Percentiles rank a stretch among this genome's conserved stretches.
phyloP scores from a whole-genome alignment of 1,140 invertebrate species.

The Aphaenogaster ashmeadi region DNA sequence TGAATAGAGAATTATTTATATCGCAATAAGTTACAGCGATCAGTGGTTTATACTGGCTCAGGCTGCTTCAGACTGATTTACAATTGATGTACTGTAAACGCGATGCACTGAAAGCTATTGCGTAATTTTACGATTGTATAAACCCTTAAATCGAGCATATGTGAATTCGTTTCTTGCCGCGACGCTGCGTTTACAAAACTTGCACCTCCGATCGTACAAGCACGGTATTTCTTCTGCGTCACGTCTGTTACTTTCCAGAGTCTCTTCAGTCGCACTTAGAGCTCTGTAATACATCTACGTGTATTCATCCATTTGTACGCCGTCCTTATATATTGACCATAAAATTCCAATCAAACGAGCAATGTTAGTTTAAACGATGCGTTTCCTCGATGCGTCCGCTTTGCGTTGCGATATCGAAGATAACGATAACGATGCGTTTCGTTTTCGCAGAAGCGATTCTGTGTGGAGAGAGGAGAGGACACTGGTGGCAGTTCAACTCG shows the following conservation, averaged over 20 bases:
- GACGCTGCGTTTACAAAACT: background rate
- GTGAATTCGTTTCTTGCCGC: background rate
- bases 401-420: conserved; percentile 32
- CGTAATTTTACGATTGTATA: conserved; percentile 34
- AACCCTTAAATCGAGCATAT: background rate
- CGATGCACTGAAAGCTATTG: conserved; percentile 8
- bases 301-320: conserved; percentile 63
- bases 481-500: background rate
- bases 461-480: background rate
- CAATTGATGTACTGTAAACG: background rate
- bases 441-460: background rate
- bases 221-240: background rate
- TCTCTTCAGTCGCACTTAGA: background rate
- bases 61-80: conserved; percentile 16
- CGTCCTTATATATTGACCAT: conserved; percentile 70
- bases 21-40: conserved; percentile 44
- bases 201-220: conserved; percentile 13
- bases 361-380: conserved; percentile 36
- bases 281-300: background rate
- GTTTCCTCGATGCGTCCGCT: background rate
- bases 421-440: conserved; percentile 1
- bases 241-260: background rate
- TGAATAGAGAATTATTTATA: conserved; percentile 73
- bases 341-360: conserved; percentile 57
- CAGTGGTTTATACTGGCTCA: background rate